Percentiles rank a stretch among this genome's conserved stretches.
Evolutionary conservation across 2,113 vertebrate genomes (phyloP).

Genomic region (Spea bombifrons): DNA sequence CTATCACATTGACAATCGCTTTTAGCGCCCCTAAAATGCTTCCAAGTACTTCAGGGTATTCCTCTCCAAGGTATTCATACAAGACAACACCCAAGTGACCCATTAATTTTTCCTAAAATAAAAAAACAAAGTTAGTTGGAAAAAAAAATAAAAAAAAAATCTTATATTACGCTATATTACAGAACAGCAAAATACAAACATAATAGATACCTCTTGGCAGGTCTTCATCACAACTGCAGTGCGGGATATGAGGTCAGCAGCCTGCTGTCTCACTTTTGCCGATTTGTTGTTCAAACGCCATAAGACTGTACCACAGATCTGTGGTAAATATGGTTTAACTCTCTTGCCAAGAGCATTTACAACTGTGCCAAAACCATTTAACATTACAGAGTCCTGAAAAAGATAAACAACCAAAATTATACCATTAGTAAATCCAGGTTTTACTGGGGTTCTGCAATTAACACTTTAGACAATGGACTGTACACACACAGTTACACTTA

Average conservation of each 20-base stretch:
- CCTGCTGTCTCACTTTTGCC: constrained; percentile 95
- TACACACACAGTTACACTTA: no score
- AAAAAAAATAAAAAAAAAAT: background rate
- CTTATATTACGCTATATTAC: background rate
- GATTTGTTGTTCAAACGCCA: constrained; percentile 99
- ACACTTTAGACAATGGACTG: no score
- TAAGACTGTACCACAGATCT: constrained; percentile 96
- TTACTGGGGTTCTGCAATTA: no score
- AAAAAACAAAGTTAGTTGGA: constrained; percentile 7
- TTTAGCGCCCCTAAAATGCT: constrained; percentile 97
- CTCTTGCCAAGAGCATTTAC: constrained; percentile 97
- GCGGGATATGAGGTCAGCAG: constrained; percentile 95
- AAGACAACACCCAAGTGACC: constrained; percentile 96
- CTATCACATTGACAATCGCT: constrained; percentile 97
- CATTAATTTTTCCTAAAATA: constrained; percentile 93
- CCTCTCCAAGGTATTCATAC: constrained; percentile 97
- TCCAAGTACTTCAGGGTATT: constrained; percentile 95
- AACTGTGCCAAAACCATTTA: constrained; percentile 96
- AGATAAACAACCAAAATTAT: no score
- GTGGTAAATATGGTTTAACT: constrained; percentile 95
- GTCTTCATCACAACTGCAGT: constrained; percentile 99
- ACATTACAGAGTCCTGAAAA: constrained; percentile 92
- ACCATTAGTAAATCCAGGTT: no score
- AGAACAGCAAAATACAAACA: background rate
- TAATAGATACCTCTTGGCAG: constrained; percentile 84